Evolutionary conservation across 2,888 invertebrate genomes (phyloP).

Genomic region (Pollenia amentaria): DNA sequence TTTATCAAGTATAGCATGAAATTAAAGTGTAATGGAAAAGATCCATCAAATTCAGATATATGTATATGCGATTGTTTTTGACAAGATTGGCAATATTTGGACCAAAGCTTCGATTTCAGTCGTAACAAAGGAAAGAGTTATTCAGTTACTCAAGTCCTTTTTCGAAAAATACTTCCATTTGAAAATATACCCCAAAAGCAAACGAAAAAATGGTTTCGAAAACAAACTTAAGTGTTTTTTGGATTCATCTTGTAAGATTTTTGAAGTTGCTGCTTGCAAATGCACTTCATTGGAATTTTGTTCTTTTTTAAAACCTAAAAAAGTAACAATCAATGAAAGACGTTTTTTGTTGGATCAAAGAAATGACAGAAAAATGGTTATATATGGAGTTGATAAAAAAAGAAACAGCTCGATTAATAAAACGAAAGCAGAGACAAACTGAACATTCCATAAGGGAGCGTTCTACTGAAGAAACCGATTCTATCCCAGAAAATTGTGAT

Average conservation of each 20-base stretch:
- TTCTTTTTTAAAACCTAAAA: constrained; percentile 31
- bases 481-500: too few relatives aligned
- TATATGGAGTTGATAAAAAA: too few relatives aligned
- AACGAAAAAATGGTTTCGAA: constrained; percentile 20
- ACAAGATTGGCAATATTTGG: not conserved
- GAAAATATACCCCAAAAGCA: not conserved
- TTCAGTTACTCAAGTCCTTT: constrained; percentile 41
- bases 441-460: too few relatives aligned
- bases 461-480: too few relatives aligned
- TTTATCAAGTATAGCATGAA: too few relatives aligned
- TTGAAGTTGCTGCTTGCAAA: constrained; percentile 13
- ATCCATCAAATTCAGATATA: not conserved
- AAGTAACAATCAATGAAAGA: constrained; percentile 28
- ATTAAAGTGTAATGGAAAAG: too few relatives aligned
- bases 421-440: too few relatives aligned
- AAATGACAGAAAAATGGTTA: too few relatives aligned
- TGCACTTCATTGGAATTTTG: constrained; percentile 18
- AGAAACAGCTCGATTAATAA: too few relatives aligned
- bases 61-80: not conserved
- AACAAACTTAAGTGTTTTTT: constrained; percentile 32
- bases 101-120: constrained; percentile 47
- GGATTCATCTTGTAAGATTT: not conserved
- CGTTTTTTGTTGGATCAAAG: too few relatives aligned
- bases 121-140: constrained; percentile 48
- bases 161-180: constrained; percentile 44